Evolutionary conservation across 2,797 vertebrate species (phyloP), one percentile per base, ranked within the genome.

Genomic region (Macroramphosus scolopax): DNA sequence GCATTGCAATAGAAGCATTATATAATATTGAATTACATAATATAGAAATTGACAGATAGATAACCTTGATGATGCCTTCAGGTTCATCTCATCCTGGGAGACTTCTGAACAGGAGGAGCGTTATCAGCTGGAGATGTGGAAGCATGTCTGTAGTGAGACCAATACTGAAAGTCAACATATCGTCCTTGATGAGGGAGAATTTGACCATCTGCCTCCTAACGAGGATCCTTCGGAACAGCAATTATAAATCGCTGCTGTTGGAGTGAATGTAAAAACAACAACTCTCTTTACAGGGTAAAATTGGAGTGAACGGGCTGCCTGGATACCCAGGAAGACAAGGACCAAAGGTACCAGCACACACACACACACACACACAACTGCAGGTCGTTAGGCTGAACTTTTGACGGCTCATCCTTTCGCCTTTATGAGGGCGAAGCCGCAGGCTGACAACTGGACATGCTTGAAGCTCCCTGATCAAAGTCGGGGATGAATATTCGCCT

Each of bases 311-410:
- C 0, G 97, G 97, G 29, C 78, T 99, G 62, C 97, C 96, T 0
- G 96, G 97, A 35, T 99, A 98, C 62, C 97, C 96, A 1, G 97
- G 96, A 88, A 91, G 96, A 84, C 95, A 95, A 86, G 97, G 97
- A 34, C 94, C 93, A 5, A 99, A 98, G 94, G 97, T 95, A 91
- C 71, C 12, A 55, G 8, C 3, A 6, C 10, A 2, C 48, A 22
- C 2, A 48, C 20, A 8, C 8, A 2, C 12, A 9, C 15, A 68
- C 48, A 8, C 12, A 32, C 40, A 40, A 37, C 24, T 59, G 37
- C 18, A 34, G 20, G 30, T 34, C 20, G 35, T 48, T 51, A 46
- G 41, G 46, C 68, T 55, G 55, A 69, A 60, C 53, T 47, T 61
- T 37, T 42, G 65, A 66, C 44, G 38, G 45, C 44, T 72, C 46